Percentiles rank a stretch among this genome's conserved stretches.
Evolutionary conservation across 2,888 invertebrate genomes (phyloP).

Genomic region (Pheosia tremula): DNA sequence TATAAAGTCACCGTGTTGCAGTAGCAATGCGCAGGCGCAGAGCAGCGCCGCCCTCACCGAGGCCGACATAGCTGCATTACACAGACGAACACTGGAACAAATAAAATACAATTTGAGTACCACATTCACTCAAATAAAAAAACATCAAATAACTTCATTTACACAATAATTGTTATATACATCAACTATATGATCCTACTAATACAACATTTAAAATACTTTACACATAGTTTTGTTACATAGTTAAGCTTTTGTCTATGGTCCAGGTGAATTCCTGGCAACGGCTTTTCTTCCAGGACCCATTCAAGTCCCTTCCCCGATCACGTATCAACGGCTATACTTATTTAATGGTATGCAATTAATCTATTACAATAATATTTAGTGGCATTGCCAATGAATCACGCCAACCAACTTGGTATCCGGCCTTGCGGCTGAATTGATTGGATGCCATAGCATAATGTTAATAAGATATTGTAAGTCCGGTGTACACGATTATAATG

Average conservation of each 20-base stretch:
- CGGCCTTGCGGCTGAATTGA: slow-evolving; percentile 48
- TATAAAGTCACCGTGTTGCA: slow-evolving; percentile 62
- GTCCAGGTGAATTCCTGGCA: too few relatives aligned
- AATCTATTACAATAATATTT: slow-evolving; percentile 4
- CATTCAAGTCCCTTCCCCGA: background rate
- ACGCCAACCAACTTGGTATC: slow-evolving; percentile 39
- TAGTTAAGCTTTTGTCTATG: too few relatives aligned
- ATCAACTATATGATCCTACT: too few relatives aligned
- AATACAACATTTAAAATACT: too few relatives aligned
- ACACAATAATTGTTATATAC: too few relatives aligned
- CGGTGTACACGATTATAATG: slow-evolving; percentile 14
- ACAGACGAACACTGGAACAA: slow-evolving; percentile 69
- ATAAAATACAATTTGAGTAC: background rate
- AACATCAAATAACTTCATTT: too few relatives aligned
- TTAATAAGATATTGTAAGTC: slow-evolving; percentile 33
- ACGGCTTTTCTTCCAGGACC: background rate
- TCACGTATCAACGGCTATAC: background rate
- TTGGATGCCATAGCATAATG: slow-evolving; percentile 40
- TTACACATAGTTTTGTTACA: too few relatives aligned
- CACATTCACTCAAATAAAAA: too few relatives aligned
- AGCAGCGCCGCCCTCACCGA: slow-evolving; percentile 75
- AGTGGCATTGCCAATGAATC: background rate
- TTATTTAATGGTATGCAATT: background rate
- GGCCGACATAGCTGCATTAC: slow-evolving; percentile 76
- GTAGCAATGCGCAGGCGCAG: slow-evolving; percentile 68